Conservation (phyloP, 2,113 vertebrate genomes). For the Carassius carassius region DNA sequence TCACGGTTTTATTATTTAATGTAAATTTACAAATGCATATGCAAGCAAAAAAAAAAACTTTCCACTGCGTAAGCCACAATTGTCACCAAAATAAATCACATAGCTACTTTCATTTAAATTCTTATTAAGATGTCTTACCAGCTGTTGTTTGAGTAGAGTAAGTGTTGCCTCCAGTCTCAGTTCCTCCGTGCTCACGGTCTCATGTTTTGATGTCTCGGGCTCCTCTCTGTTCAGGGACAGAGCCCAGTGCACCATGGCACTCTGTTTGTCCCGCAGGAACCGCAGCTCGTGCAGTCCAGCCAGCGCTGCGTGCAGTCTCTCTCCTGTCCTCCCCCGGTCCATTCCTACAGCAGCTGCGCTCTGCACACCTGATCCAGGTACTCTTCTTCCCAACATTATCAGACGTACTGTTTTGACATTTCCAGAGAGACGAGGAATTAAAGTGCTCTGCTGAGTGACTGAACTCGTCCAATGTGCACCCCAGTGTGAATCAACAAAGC, state of each 20-base stretch:
- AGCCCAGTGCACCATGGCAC: slow-evolving; percentile 83
- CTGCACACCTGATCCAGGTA: slow-evolving; percentile 63
- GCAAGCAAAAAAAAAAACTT: background rate
- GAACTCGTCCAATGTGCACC: background rate
- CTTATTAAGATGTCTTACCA: slow-evolving; percentile 77
- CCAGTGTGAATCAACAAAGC: background rate
- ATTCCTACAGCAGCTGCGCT: slow-evolving; percentile 55
- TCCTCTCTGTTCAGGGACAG: slow-evolving; percentile 75
- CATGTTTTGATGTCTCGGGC: slow-evolving; percentile 49
- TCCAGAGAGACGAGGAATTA: slow-evolving; percentile 40
- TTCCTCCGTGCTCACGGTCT: slow-evolving; percentile 69
- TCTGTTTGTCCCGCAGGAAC: slow-evolving; percentile 82
- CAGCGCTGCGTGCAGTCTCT: slow-evolving; percentile 86
- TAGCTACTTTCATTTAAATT: background rate
- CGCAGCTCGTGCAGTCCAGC: slow-evolving; percentile 89
- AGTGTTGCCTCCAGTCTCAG: slow-evolving; percentile 83
- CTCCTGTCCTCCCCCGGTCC: slow-evolving; percentile 84
- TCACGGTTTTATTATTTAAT: background rate
- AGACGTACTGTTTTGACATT: slow-evolving; percentile 44
- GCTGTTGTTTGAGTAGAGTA: slow-evolving; percentile 84
- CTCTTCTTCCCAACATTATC: slow-evolving; percentile 72
- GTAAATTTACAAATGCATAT: background rate
- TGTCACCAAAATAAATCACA: background rate
- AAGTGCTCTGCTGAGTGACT: background rate
- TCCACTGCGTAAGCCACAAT: no score